phyloP scores from a whole-genome alignment of 2,888 invertebrate species.

The Nymphalis urticae region DNA sequence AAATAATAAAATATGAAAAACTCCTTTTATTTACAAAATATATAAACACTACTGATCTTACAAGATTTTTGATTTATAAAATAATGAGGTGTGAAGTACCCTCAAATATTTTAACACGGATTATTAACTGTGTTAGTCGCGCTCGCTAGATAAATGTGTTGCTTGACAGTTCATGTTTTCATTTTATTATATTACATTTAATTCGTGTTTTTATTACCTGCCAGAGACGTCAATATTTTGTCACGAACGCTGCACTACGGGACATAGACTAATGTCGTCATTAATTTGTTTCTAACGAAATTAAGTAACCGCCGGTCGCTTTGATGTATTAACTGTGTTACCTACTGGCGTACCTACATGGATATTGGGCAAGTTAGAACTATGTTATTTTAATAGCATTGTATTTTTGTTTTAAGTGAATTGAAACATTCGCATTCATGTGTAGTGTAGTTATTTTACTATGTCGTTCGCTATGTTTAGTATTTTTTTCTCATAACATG shows the following conservation, averaged over 20 bases:
- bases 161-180: conserved; percentile 65
- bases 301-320: conserved; percentile 64
- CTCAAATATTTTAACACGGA: conserved; percentile 52
- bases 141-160: conserved; percentile 69
- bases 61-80: conserved; percentile 25
- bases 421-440: conserved; percentile 9
- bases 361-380: conserved; percentile 53
- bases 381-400: conserved; percentile 38
- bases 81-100: conserved; percentile 47
- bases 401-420: conserved; percentile 20
- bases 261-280: conserved; percentile 75
- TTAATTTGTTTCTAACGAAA: conserved; percentile 76
- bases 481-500: too few relatives aligned
- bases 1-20: too few relatives aligned
- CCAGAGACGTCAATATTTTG: conserved; percentile 77
- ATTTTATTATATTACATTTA: conserved; percentile 59
- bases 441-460: too few relatives aligned
- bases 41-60: conserved; percentile 21
- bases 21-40: background rate
- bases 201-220: conserved; percentile 64
- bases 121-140: conserved; percentile 72
- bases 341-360: conserved; percentile 44
- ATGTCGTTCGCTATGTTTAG: too few relatives aligned
- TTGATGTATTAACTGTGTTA: conserved; percentile 57
- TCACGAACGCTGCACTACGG: conserved; percentile 67